Evolutionary conservation across 2,797 vertebrate species (phyloP).

Genomic region (Scomberomorus guttatus): DNA sequence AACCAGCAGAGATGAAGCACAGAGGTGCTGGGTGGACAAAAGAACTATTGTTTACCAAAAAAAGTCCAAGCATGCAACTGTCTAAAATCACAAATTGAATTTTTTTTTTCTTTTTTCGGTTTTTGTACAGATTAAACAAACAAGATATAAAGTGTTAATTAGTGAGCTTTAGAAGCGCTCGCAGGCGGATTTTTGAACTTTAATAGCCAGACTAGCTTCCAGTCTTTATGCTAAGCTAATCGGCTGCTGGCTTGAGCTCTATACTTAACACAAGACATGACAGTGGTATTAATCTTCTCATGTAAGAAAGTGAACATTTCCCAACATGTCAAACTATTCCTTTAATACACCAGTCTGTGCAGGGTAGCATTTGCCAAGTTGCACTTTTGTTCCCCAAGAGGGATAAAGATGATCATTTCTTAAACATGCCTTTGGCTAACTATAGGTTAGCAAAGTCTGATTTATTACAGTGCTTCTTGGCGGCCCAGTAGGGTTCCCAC

Average conservation of each 20-base stretch:
- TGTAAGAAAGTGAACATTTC: too few species aligned
- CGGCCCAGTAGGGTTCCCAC: constrained; percentile 4
- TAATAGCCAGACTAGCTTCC: background rate
- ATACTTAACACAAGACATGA: background rate
- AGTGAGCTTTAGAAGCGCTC: background rate
- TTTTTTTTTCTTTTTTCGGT: background rate
- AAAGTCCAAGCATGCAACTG: too few species aligned
- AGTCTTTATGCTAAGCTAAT: constrained; percentile 9
- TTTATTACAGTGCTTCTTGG: constrained; percentile 20
- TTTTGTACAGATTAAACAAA: background rate
- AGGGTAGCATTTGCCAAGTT: background rate
- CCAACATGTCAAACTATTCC: too few species aligned
- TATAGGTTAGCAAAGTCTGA: constrained; percentile 1
- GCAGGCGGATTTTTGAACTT: background rate
- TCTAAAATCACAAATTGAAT: background rate
- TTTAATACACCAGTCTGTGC: background rate
- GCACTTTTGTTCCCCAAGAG: background rate
- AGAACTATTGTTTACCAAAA: too few species aligned
- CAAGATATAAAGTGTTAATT: background rate
- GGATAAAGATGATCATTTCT: constrained; percentile 11
- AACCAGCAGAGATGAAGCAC: background rate
- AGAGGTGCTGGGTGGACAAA: background rate
- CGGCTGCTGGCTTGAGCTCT: background rate
- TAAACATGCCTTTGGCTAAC: constrained; percentile 1
- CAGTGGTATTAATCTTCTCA: background rate